Evolutionary conservation across 2,113 vertebrate species (phyloP), one percentile per base, ranked within the genome.

Genomic region (Chamaea fasciata): DNA sequence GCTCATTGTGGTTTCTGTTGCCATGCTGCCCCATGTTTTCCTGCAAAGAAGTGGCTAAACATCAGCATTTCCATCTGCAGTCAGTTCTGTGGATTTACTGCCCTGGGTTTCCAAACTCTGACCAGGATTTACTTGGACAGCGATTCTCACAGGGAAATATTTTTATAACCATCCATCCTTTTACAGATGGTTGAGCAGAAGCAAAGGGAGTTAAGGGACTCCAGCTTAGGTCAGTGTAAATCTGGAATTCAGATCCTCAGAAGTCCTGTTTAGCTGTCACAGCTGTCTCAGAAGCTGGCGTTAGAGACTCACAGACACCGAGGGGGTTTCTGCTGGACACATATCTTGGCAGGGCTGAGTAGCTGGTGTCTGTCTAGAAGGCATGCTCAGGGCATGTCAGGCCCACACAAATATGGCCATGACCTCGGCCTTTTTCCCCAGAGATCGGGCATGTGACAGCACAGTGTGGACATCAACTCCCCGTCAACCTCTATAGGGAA

Each of bases 101-200:
- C 55, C 50, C 63, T 0, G 0, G 42, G 53, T 41, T 79, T 90
- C 52, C 56, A 83, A 90, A 63, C 2, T 2, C 64, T 56, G 59
- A 77, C 39, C 52, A 83, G 55, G 52, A 80, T 91, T 95, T 92
- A 92, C 60, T 83, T 86, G 83, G 79, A 81, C 9, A 6, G 28
- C 0, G 0, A 13, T 69, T 86, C 82, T 92, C 63, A 49, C n/a
- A 78, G 82, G 71, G 33, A 80, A 83, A 60, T 76, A 53, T 41
- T 77, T 88, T 70, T 90, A 75, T 70, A 63, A 28, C 15, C 39
- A 64, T 86, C 33, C 56, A 74, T 91, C 31, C 75, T 80, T 95
- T 93, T 88, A 93, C 92, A 96, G 92, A 83, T 94, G 85, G 88
- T 74, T 88, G 83, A 92, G 67, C 75, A 86, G 88, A 94, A 95